Base-by-base conservation (phyloP, 2,888 invertebrate genomes). In the Lasioglossum oenotherae region DNA sequence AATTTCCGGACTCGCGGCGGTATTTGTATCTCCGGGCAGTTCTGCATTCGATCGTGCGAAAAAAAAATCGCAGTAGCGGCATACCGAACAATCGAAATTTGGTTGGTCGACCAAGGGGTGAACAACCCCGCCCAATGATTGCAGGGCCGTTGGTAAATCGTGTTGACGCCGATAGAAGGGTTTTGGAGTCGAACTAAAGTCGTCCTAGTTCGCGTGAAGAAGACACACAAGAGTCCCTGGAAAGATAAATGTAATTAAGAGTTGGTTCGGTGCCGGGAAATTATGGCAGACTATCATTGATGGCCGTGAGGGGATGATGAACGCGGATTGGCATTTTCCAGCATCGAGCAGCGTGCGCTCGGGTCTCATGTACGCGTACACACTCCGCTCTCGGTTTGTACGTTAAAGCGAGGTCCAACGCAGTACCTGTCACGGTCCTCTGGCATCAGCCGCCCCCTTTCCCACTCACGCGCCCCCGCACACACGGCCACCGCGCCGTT, bases 241-340 rank as follows among this genome's bases (percentile, higher is more conserved):
- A 19, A 44, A 53, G 72, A 73, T 64, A 57, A 84, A 76, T 79
- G 85, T 84, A 77, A 85, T 87, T 85, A 85, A 78, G 57, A 53
- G 44, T 27, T 77, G 53, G 71, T 82, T 57, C 71, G 71, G 46
- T 35, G 35, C 27, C n/a, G 53, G 38, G 80, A 80, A 87, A 87
- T 82, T 82, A 87, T 85, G 82, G 82, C 77, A 80, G 82, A 79
- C 86, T 87, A 82, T 85, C 86, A 82, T 85, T 82, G 86, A 92
- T 86, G 90, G 90, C 87, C 91, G 89, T 85, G 91, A 91, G 91
- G 89, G 92, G 91, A 92, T 93, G 91, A 93, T 92, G 93, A 91
- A 92, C 92, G 91, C 82, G 92, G 91, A 91, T 91, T 87, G 92
- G 91, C 89, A 92, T 93, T 93, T 93, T 93, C 92, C 92, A 91